Base-by-base conservation (phyloP, 2,113 vertebrate species). In the Sula dactylatra region DNA sequence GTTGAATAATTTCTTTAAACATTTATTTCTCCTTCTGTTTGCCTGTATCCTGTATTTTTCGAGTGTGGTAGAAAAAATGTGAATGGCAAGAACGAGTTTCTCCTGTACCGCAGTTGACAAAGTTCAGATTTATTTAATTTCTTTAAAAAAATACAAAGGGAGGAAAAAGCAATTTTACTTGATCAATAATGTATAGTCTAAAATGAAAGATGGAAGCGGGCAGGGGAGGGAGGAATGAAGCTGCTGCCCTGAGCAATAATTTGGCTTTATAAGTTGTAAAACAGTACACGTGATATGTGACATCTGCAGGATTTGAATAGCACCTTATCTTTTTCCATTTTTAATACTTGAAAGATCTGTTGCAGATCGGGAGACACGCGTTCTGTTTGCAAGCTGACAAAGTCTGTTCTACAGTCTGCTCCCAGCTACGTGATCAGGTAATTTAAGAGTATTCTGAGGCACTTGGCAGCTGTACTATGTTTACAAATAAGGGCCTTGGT, bases 401-500 rank as follows among this genome's bases (percentile, higher is more conserved):
- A 93, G 81, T 95, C 96, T 96, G 95, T 92, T 87, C 89, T 95
- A 73, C 89, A 89, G 79, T 62, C 94, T 97, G 94, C 84, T 97
- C 89, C 67, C 73, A 65, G 11, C 77, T 79, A 97, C 94, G 91
- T 97, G 97, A 97, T 91, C 91, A 95, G 97, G 94, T 96, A 95
- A 85, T 47, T 49, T 62, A 94, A 93, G 91, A 94, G 73, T 87
- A 89, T 94, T 50, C 78, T 58, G 78, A 90, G 86, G 62, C 95
- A 79, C 62, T 96, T 95, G 96, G 95, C 97, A 97, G 93, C 86
- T 89, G 81, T 73, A 87, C 89, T 22, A 0, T 95, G 96, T 97
- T 95, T 97, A 97, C 95, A 97, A 97, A 95, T 95, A 96, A 93
- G 91, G 96, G 81, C 78, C 83, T 89, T 91, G 70, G 81, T 94